Base-by-base conservation (phyloP, 2,888 invertebrate genomes). In the Stictocephala bisonia region DNA sequence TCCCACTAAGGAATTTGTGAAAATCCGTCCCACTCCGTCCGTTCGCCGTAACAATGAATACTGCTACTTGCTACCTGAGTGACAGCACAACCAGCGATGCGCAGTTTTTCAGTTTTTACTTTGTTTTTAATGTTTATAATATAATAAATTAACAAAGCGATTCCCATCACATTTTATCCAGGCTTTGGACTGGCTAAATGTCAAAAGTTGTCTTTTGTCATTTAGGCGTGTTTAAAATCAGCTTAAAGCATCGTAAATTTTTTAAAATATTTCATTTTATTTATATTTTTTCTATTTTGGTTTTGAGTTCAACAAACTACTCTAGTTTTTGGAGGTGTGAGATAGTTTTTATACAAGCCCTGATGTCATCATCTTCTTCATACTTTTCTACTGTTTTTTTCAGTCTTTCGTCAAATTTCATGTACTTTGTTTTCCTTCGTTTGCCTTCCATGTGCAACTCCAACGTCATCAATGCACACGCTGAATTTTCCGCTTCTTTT, bases 201-300 rank as follows among this genome's bases (percentile, higher is more conserved):
- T 13, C 51, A 51, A 51, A 24, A 51, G 51, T 51, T 15, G 18
- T 24, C 22, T 51, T 48, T 48, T n/a, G 48, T 13, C 51, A 24
- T 51, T 51, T 51, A 24, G 24, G 51, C 26, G 22, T 51, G 58
- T 58, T 58, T 58, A 64, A 64, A 64, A 35, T 64, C 64, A 64
- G 20, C 64, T 64, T 35, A 64, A 64, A 58, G 40, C 35, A 40
- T 35, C 64, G 40, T 64, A 7, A 64, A 7, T 35, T 40, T 18
- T 64, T 64, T 1, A n/a, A n/a, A n/a, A n/a, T n/a, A n/a, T n/a
- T n/a, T n/a, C n/a, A n/a, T n/a, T n/a, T n/a, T n/a, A n/a, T n/a
- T 35, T 18, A 20, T 64, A 6, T 3, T 29, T 13, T 6, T 27
- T 18, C 20, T 6, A 15, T 40, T 40, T 31, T 3, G 4, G 11